Evolutionary conservation across 2,113 vertebrate genomes (phyloP).

Genomic region (Sialia sialis): DNA sequence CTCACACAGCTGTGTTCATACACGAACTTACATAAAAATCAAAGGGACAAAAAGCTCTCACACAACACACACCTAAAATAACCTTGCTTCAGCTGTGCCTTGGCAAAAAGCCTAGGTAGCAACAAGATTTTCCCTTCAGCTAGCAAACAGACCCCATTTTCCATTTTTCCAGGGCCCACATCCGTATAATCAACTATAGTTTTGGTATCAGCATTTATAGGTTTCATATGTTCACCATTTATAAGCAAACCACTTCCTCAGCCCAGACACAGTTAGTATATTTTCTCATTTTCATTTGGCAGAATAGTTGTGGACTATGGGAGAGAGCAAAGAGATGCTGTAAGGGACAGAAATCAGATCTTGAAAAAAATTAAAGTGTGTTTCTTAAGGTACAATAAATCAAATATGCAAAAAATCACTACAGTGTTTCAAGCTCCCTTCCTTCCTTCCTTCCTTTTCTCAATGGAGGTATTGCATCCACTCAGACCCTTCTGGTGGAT

Average conservation of each 20-base stretch:
- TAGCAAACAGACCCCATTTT: not conserved
- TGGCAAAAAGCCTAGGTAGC: constrained; percentile 10
- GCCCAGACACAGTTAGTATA: not conserved
- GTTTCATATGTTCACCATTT: constrained; percentile 30
- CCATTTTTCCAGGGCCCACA: not conserved
- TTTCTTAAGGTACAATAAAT: not conserved
- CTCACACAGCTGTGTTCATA: not conserved
- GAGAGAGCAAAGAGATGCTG: not conserved
- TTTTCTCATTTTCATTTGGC: constrained; percentile 4
- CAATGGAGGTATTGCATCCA: not conserved
- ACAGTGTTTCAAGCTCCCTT: not conserved
- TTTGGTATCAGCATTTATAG: constrained; percentile 19
- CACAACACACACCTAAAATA: not conserved
- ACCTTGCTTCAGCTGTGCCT: not conserved
- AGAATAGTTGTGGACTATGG: not conserved
- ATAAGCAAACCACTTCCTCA: constrained; percentile 54
- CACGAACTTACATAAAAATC: not conserved
- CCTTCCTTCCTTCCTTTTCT: not conserved
- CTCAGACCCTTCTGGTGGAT: not conserved
- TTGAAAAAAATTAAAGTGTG: not conserved
- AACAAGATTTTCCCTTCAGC: not conserved
- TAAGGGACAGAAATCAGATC: not conserved
- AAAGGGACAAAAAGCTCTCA: not conserved
- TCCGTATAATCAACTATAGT: not conserved
- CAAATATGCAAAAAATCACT: not conserved